These are phyloP conservation scores for Orthonychiurus folsomi DNA, from an alignment of 2,888 invertebrate species.

Conservation along the genomic window DNA sequence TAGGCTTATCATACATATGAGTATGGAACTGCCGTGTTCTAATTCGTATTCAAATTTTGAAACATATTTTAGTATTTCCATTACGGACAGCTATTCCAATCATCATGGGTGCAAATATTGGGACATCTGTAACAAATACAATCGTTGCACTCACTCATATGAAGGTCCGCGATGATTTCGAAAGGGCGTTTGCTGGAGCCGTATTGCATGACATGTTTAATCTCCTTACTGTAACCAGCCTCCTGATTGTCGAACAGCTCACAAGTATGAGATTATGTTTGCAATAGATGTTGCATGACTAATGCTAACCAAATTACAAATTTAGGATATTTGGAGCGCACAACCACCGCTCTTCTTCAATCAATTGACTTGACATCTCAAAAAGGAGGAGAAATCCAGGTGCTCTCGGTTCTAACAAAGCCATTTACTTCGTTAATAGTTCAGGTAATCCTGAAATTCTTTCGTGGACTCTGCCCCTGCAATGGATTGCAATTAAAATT, in stretches of 20 bases:
- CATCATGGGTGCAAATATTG: conserved; percentile 51
- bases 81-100: conserved; percentile 49
- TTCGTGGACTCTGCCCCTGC: too few species aligned
- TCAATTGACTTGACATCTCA: conserved; percentile 40
- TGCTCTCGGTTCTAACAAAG: conserved; percentile 46
- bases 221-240: conserved; percentile 48
- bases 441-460: conserved; percentile 43
- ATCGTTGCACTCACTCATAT: conserved; percentile 48
- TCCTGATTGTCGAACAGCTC: conserved; percentile 48
- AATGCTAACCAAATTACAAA: not conserved
- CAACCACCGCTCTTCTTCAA: conserved; percentile 43
- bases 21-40: too few species aligned
- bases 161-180: conserved; percentile 46
- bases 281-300: too few species aligned
- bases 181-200: conserved; percentile 50
- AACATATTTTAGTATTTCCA: conserved; percentile 42
- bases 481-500: too few species aligned
- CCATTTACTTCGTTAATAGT: conserved; percentile 46
- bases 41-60: too few species aligned
- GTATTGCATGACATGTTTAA: conserved; percentile 54
- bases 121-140: conserved; percentile 50
- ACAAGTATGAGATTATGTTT: conserved; percentile 38
- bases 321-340: conserved; percentile 43
- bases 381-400: conserved; percentile 42
- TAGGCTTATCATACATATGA: too few species aligned